phyloP scores from a whole-genome alignment of 2,888 invertebrate genomes.

The Cephus runcator region DNA sequence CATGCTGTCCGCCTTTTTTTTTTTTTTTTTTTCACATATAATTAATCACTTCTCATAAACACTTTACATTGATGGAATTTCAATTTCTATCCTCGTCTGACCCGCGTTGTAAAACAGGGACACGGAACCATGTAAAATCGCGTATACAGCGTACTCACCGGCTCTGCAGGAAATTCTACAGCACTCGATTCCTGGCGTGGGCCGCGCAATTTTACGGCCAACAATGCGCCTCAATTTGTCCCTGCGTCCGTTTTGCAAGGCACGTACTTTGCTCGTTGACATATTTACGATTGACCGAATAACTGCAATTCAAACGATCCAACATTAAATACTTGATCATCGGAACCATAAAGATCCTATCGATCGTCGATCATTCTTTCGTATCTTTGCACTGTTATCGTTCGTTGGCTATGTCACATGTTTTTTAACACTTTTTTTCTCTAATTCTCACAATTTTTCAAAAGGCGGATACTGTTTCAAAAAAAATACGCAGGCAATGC shows the following conservation, averaged over 20 bases:
- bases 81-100: background rate
- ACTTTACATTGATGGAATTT: background rate
- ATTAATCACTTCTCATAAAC: background rate
- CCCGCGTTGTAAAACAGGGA: background rate
- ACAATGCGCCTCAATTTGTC: background rate
- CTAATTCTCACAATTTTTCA: background rate
- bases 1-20: background rate
- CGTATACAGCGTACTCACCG: background rate
- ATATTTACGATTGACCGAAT: background rate
- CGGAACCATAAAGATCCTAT: background rate
- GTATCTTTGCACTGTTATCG: background rate
- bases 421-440: background rate
- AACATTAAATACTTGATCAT: background rate
- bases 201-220: background rate
- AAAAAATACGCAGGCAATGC: background rate
- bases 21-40: background rate
- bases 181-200: constrained; percentile 6
- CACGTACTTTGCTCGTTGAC: background rate
- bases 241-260: background rate
- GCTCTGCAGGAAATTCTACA: constrained; percentile 17
- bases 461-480: background rate
- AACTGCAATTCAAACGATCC: background rate
- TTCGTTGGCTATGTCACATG: background rate
- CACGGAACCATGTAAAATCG: background rate
- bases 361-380: background rate